Conservation (phyloP, 2,113 vertebrate genomes). For the Lichenostomus cassidix region DNA sequence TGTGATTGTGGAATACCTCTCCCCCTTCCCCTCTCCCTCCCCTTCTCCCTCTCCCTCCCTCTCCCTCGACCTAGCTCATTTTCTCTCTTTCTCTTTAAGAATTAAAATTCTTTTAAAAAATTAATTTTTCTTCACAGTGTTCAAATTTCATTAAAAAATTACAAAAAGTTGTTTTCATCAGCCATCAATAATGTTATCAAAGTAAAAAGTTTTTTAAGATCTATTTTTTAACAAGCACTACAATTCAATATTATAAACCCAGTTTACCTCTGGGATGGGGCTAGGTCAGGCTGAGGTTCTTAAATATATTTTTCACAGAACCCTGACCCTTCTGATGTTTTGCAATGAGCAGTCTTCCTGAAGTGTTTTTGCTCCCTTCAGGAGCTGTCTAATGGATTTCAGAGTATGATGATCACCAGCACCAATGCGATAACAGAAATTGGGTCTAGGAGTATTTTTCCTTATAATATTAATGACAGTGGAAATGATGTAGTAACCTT, state of each 20-base stretch:
- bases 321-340: not conserved
- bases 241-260: not conserved
- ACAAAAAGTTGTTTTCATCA: fast-evolving
- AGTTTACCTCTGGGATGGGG: not conserved
- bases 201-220: not conserved
- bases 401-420: not conserved
- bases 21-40: no score
- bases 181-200: not conserved
- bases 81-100: not conserved
- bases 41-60: not conserved
- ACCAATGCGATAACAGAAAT: not conserved
- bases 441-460: not conserved
- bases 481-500: not conserved
- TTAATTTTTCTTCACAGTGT: not conserved
- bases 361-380: not conserved
- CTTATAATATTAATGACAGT: not conserved
- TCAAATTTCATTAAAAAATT: not conserved
- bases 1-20: not conserved
- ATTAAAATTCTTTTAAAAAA: no score
- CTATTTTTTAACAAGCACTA: not conserved
- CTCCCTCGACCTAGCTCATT: not conserved
- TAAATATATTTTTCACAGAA: not conserved
- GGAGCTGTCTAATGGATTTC: not conserved
- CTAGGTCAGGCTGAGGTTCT: not conserved
- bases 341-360: not conserved